Evolutionary conservation across 2,888 invertebrate species (phyloP), one percentile per base, ranked within the genome.

Genomic region (Penaeus monodon): DNA sequence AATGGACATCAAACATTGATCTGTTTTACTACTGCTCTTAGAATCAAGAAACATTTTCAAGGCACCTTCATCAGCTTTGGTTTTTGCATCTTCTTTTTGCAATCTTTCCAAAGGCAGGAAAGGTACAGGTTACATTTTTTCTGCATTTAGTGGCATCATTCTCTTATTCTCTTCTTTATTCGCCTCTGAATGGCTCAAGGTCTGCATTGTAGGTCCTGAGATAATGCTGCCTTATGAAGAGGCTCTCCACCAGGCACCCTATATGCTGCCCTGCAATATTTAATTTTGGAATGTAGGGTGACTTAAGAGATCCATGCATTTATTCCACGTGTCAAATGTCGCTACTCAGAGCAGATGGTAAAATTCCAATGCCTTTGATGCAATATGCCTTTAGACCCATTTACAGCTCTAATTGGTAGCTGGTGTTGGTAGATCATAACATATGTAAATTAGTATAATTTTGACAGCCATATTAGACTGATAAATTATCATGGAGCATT

Each of bases 61-160:
- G 80, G 89, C 89, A 89, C 89, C 82, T 83, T 89, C 70, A 86
- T 84, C 64, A 87, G 89, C 89, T 89, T 87, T 84, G 84, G 74
- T 89, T 70, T 86, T 82, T 89, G 86, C 89, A 89, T 89, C 86
- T 87, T 89, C 79, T 88, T 89, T 86, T 89, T 86, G 89, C 89
- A 86, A 88, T 88, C 81, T 88, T 88, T 85, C 70, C 85, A 85
- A 85, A 88, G 85, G 88, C 85, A 85, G 81, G 81, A 81, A 88
- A 88, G 88, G 88, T 88, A 88, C 77, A 85, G 81, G 76, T 85
- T 85, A 77, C 38, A 33, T 64, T 83, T 86, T 57, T 73, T 89
- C 84, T 78, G 79, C 83, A 84, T 85, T 79, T 80, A 63, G 78
- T 85, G 74, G 49, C n/a, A 85, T 78, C 63, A 29, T 17, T 68